phyloP scores from a whole-genome alignment of 2,797 vertebrate species.

The Pelobates cultripes region DNA sequence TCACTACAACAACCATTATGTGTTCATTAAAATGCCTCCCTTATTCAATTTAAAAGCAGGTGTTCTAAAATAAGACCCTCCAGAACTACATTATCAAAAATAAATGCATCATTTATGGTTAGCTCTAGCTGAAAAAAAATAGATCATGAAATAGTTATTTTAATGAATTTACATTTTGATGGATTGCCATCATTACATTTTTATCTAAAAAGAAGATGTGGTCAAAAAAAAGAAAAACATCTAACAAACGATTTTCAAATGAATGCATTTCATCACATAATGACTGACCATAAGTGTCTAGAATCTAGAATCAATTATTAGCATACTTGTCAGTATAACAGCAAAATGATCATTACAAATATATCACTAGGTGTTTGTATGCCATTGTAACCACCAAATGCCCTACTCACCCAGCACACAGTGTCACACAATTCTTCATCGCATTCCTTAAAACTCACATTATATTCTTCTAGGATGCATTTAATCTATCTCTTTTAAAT shows the following conservation, averaged over 20 bases:
- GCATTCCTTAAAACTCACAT: too few species aligned
- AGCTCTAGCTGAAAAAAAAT: neutral
- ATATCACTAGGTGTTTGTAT: too few species aligned
- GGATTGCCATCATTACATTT: neutral
- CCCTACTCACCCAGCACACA: too few species aligned
- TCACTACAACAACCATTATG: slow-evolving; percentile 24
- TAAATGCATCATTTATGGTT: slow-evolving; percentile 28
- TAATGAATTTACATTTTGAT: slow-evolving; percentile 20
- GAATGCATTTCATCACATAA: neutral
- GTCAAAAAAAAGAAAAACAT: neutral
- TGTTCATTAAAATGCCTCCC: slow-evolving; percentile 25
- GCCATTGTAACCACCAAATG: too few species aligned
- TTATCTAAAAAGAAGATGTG: neutral
- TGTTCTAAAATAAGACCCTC: slow-evolving; percentile 25
- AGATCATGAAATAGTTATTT: slow-evolving; percentile 5
- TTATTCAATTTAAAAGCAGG: slow-evolving; percentile 29
- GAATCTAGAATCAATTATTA: too few species aligned
- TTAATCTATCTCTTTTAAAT: too few species aligned
- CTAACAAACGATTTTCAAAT: neutral
- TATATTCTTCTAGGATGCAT: too few species aligned
- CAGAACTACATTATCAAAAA: slow-evolving; percentile 9
- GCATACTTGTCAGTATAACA: too few species aligned
- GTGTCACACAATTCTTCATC: too few species aligned
- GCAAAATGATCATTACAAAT: too few species aligned
- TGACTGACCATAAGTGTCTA: neutral